phyloP scores from a whole-genome alignment of 2,797 vertebrate species.

The Manis crassicaudata region DNA sequence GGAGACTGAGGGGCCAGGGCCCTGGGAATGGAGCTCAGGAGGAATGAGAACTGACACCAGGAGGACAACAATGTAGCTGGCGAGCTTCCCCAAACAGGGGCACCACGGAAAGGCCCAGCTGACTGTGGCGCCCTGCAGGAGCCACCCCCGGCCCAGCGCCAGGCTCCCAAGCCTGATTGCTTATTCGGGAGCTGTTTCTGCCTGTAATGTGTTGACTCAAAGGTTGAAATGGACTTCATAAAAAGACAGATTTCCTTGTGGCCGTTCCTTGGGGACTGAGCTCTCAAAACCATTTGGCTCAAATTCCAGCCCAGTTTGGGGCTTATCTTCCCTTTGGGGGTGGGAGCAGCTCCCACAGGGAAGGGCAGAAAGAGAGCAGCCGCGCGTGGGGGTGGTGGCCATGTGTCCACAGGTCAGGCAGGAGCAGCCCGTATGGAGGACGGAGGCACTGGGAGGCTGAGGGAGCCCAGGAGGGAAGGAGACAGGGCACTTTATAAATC shows the following conservation, averaged over 20 bases:
- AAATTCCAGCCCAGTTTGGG: slow-evolving; percentile 10
- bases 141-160: neutral
- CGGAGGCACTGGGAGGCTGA: neutral
- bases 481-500: slow-evolving; percentile 80
- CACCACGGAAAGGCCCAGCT: fast-evolving
- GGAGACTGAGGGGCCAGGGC: neutral
- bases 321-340: neutral
- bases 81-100: neutral
- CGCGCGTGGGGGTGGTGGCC: too few species aligned
- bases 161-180: neutral
- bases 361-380: neutral
- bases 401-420: neutral
- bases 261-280: slow-evolving; percentile 5
- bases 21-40: neutral
- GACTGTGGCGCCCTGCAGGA: neutral
- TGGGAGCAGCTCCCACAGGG: neutral
- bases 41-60: neutral
- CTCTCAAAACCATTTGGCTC: neutral
- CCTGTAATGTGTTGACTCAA: slow-evolving; percentile 46
- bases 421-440: too few species aligned
- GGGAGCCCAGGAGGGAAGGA: neutral
- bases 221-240: slow-evolving; percentile 28
- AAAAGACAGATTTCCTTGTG: slow-evolving; percentile 52
- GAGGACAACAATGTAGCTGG: neutral
- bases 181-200: neutral